Evolutionary conservation across 2,113 vertebrate genomes (phyloP), one percentile per base, ranked within the genome.

Genomic region (Hylia prasina): DNA sequence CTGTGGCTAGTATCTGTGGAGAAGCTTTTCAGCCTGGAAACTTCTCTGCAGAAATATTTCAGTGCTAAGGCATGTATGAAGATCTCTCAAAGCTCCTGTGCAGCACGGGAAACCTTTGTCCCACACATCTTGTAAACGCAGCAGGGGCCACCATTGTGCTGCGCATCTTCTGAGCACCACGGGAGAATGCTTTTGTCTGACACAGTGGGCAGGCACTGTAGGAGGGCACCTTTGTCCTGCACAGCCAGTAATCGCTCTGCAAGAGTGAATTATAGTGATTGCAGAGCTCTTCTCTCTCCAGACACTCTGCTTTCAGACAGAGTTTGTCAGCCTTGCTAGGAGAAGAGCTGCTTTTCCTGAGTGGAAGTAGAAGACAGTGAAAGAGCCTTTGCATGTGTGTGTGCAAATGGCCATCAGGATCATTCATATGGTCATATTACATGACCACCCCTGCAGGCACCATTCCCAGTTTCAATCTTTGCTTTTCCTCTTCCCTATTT

Each of bases 91-190:
- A 10, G n/a, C 79, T 89, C 79, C 76, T 28, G 50, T 22, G 88
- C 89, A 79, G 84, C 84, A 63, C 40, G 64, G 84, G 68, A 96
- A 96, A 80, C 68, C 73, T 96, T 97, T 96, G 90, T 96, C 93
- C 93, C 87, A 48, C 75, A 57, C 73, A 75, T 95, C 93, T 95
- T 95, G 88, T 96, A 82, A 84, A 81, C 40, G 18, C 60, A 0
- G 82, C 42, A 3, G 87, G 93, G 86, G 25, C 33, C 90, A 86
- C 76, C 83, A 79, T 95, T 95, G 93, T 97, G 72, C 80, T 3
- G 2, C 1, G 30, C 76, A 86, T 88, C 94, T 87, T 94, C 91
- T 86, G 83, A 96, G 88, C 83, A 30, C 81, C 14, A 5, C 27
- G 0, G 84, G 93, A 94, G 94, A 75, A 96, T 56, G 35, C 78